Evolutionary conservation across 2,797 vertebrate species (phyloP).

Genomic region (Syndactyla subalaris): DNA sequence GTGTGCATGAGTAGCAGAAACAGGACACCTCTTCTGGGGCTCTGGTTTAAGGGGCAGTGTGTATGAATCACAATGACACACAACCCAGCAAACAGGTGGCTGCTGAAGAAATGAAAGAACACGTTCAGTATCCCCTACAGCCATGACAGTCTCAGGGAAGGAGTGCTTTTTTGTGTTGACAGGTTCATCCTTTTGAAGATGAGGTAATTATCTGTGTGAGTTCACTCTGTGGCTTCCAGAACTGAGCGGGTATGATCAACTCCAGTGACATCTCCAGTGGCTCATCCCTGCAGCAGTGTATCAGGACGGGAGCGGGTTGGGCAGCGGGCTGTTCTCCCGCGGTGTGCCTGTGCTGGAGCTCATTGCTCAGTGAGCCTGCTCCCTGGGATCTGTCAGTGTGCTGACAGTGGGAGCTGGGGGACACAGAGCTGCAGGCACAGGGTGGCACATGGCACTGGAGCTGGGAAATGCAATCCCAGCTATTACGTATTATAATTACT

Average conservation of each 20-base stretch:
- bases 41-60: not conserved
- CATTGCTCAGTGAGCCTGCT: slow-evolving; percentile 41
- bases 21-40: not conserved
- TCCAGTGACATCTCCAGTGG: not conserved
- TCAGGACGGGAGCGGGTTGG: not conserved
- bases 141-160: slow-evolving; percentile 28
- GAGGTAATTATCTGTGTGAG: slow-evolving; percentile 61
- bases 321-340: not conserved
- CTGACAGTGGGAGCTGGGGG: not conserved
- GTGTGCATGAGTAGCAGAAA: not conserved
- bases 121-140: not conserved
- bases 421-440: not conserved
- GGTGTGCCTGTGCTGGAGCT: not conserved
- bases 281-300: slow-evolving; percentile 15
- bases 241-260: not conserved
- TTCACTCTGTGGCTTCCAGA: slow-evolving; percentile 39
- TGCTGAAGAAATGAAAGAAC: not conserved
- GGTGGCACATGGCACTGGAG: not conserved
- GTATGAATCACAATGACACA: not conserved
- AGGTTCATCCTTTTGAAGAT: slow-evolving; percentile 58
- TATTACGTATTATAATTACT: rapidly evolving
- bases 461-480: not conserved
- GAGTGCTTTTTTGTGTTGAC: slow-evolving; percentile 17
- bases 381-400: not conserved
- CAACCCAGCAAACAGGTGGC: not conserved